These are phyloP conservation scores for Aporrectodea caliginosa DNA, from an alignment of 1,140 invertebrate genomes.

Conservation along the genomic window DNA sequence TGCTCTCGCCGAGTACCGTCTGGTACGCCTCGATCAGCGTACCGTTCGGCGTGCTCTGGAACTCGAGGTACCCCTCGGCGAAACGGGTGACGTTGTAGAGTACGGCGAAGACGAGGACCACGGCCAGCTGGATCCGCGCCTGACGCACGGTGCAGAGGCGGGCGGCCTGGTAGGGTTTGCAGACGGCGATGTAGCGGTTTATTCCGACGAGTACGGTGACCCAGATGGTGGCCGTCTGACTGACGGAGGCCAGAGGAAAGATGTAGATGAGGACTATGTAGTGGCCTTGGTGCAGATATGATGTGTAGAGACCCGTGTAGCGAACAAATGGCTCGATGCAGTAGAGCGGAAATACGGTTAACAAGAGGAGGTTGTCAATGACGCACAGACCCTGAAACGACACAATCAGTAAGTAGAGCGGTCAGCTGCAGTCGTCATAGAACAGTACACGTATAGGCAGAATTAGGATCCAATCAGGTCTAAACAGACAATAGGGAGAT, in stretches of 20 bases:
- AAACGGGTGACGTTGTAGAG: constrained; percentile 29
- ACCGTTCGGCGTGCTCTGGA: background rate
- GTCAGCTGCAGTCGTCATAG: no score
- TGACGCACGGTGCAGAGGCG: constrained; percentile 22
- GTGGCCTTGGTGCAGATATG: background rate
- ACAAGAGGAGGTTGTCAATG: constrained; percentile 25
- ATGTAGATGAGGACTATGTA: constrained; percentile 6
- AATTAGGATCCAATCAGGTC: no score
- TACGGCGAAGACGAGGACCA: constrained; percentile 24
- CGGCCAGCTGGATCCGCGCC: constrained; percentile 24
- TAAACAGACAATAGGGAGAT: no score
- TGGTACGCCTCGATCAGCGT: constrained; percentile 21
- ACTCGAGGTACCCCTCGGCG: background rate
- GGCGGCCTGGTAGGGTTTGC: constrained; percentile 3
- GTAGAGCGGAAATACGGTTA: constrained; percentile 25
- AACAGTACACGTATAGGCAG: no score
- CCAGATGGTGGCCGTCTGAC: constrained; percentile 17
- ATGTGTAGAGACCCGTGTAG: constrained; percentile 9
- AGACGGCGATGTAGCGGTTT: constrained; percentile 21
- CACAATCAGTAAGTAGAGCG: no score
- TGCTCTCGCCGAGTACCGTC: background rate
- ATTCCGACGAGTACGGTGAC: constrained; percentile 17
- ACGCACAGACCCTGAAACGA: constrained; percentile 18
- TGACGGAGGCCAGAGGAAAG: background rate
- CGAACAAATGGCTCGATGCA: constrained; percentile 8